Conservation (phyloP, 2,113 vertebrate species). For the Eidolon helvum region DNA sequence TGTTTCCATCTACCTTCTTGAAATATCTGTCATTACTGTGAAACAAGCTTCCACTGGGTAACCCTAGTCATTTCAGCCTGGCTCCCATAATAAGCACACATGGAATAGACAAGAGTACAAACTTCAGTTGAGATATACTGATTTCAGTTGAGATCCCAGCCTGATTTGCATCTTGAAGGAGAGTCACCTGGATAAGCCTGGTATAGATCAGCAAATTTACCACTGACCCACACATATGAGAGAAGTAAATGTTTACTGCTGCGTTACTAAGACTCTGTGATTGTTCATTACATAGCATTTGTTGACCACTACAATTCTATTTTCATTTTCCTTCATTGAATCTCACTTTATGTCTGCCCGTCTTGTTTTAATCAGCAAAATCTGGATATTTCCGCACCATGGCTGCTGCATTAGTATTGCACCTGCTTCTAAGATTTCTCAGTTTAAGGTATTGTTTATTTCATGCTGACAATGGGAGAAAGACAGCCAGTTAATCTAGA, state of each 20-base stretch:
- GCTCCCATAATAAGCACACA: background rate
- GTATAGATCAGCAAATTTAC: background rate
- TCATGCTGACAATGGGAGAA: slow-evolving; percentile 46
- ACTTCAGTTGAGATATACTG: background rate
- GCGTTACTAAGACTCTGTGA: background rate
- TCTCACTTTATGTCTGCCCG: background rate
- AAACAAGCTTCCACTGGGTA: background rate
- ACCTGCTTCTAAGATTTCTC: slow-evolving; percentile 49
- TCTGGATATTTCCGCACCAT: background rate
- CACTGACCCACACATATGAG: background rate
- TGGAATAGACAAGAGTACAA: background rate
- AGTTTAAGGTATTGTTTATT: slow-evolving; percentile 52
- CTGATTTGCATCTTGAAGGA: background rate
- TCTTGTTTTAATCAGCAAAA: slow-evolving; percentile 6
- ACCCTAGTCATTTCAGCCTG: background rate
- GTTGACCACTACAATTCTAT: background rate
- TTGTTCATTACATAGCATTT: background rate
- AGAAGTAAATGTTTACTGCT: background rate
- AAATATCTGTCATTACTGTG: background rate
- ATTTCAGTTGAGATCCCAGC: background rate
- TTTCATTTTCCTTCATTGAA: background rate
- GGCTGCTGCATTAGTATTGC: background rate
- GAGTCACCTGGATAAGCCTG: background rate
- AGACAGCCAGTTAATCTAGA: slow-evolving; percentile 65
- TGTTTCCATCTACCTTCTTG: background rate